Conservation (phyloP, 2,888 invertebrate species). For the Pediacus dermestoides region DNA sequence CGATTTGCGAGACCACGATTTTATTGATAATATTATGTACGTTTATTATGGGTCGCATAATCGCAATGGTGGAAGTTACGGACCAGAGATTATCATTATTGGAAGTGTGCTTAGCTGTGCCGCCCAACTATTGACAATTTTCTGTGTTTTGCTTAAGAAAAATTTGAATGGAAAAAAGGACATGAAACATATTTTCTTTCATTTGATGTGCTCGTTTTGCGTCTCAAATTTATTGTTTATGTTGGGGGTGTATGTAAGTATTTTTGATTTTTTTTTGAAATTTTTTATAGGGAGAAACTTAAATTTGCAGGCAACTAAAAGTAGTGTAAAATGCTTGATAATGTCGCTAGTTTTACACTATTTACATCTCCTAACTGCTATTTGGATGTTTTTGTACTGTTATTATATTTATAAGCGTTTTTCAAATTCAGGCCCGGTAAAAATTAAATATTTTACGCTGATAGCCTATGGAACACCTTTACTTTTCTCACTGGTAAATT, state of each 20-base stretch:
- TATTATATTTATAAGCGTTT: constrained; percentile 60
- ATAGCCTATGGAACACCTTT: constrained; percentile 63
- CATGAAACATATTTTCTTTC: constrained; percentile 58
- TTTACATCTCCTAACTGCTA: constrained; percentile 64
- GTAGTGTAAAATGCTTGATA: constrained; percentile 61
- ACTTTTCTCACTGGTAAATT: constrained; percentile 62
- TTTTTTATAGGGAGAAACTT: constrained; percentile 7
- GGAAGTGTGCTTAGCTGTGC: constrained; percentile 53
- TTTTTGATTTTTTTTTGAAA: too few species aligned
- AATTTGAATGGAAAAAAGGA: constrained; percentile 42
- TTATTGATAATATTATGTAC: constrained; percentile 71
- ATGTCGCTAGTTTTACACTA: constrained; percentile 67
- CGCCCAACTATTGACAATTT: constrained; percentile 52
- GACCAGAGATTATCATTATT: constrained; percentile 51
- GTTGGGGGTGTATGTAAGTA: constrained; percentile 62
- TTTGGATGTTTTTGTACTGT: constrained; percentile 67
- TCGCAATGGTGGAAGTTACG: constrained; percentile 54
- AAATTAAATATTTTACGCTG: constrained; percentile 59
- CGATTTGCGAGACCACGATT: constrained; percentile 65
- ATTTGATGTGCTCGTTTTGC: constrained; percentile 59
- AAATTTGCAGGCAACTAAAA: constrained; percentile 58
- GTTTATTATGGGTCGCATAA: constrained; percentile 62
- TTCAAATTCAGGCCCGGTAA: constrained; percentile 48
- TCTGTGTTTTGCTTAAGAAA: constrained; percentile 47
- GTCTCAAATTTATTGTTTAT: constrained; percentile 62